Evolutionary conservation across 2,113 vertebrate genomes (phyloP).

Genomic region (Cercopithecus mona): DNA sequence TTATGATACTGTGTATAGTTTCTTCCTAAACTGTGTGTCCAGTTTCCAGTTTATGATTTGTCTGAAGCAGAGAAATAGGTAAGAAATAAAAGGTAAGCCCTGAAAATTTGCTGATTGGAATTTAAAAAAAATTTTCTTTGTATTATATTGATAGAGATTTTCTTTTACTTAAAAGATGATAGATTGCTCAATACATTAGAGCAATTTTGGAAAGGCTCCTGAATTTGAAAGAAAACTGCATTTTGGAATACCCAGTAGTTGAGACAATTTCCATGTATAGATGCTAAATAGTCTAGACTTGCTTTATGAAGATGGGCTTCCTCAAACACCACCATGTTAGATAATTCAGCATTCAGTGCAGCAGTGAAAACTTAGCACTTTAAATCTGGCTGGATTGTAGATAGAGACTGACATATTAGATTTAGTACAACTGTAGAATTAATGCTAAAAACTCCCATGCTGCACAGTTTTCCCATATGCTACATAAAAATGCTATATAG

Average conservation of each 20-base stretch:
- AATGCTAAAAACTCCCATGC: conserved; percentile 78
- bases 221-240: conserved; percentile 28
- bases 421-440: conserved; percentile 84
- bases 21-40: neutral
- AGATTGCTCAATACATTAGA: conserved; percentile 23
- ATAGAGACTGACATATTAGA: conserved; percentile 79
- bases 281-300: conserved; percentile 49
- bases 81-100: conserved; percentile 50
- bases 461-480: conserved; percentile 80
- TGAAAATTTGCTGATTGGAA: neutral
- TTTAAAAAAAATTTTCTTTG: neutral
- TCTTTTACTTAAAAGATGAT: conserved; percentile 25
- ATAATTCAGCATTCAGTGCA: conserved; percentile 68
- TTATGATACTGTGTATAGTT: too few species aligned
- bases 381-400: conserved; percentile 78
- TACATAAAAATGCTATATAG: conserved; percentile 81
- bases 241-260: conserved; percentile 46
- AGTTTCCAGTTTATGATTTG: neutral
- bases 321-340: conserved; percentile 60
- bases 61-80: conserved; percentile 5
- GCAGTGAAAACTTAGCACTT: conserved; percentile 74
- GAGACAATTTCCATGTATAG: conserved; percentile 1
- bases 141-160: neutral
- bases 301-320: conserved; percentile 42
- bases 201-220: conserved; percentile 23